Base-by-base conservation (phyloP, 64 coral and sea anemone genomes). In the Actinia equina region DNA sequence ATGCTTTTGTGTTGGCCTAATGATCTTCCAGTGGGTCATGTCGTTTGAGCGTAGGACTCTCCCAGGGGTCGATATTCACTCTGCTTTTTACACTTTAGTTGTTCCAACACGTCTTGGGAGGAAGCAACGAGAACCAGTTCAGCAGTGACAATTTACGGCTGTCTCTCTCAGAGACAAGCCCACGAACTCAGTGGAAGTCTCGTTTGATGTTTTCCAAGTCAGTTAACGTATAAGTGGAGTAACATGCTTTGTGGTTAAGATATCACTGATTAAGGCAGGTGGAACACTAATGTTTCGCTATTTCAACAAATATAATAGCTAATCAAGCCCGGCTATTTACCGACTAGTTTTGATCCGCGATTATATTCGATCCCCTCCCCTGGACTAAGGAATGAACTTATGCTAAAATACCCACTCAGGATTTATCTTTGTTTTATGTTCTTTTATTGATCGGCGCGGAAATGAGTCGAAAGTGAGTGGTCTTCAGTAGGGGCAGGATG, bases 291-390 rank as follows among this genome's bases (percentile, higher is more conserved):
- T 52, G 49, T 41, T 74, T 44, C 78, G 78, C 27, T 81, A 81
- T 44, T 49, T 81, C 78, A 81, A 81, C 78, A 81, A 81, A 81
- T 14, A 74, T 81, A 81, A 81, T 81, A 51, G 78, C 49, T 81
- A 74, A 74, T 74, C n/a, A 41, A 14, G 10, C 25, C 30, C 22
- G n/a, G 20, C 62, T 22, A 12, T 74, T 25, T n/a, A 5, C 65
- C n/a, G 22, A 22, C 65, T 25, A 71, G 23, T n/a, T 13, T 6
- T 27, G 65, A 10, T 2, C 9, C 13, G 65, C 5, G 20, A 19
- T n/a, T 25, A 26, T 26, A 12, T 25, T 37, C 30, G 19, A 30
- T 30, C 12, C 26, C 69, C 69, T 65, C 25, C 69, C 13, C 13
- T 74, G 25, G 23, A 74, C 11, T 25, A 74, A 74, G 10, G 10